Evolutionary conservation across 2,797 vertebrate species (phyloP), one percentile per base, ranked within the genome.

Genomic region (Pangasius sanitwongsei): DNA sequence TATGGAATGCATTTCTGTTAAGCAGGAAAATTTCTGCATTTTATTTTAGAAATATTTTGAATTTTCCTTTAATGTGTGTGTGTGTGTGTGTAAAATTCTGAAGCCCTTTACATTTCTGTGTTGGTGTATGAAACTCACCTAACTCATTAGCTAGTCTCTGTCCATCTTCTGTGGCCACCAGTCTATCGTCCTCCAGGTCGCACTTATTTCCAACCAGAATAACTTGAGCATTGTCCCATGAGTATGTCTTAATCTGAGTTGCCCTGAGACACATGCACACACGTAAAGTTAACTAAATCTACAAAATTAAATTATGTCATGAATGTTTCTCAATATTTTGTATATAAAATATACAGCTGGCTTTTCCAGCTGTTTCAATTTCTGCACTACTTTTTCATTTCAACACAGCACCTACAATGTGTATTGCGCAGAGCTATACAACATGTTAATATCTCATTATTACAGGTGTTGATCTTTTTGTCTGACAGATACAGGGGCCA

Each of bases 181-280:
- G 95, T 25, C 97, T 94, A 81, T 98, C 97, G 0, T 98, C 98
- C 63, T 98, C 97, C 93, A 98, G 87, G 93, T 98, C 98, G 91
- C 97, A 96, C 89, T 98, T 98, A 92, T 98, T 98, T 7, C 97
- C 98, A 2, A 98, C 96, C 59, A 98, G 94, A 83, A 97, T 96
- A 9, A 98, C 97, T 91, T 98, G 97, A 86, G 98, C 96, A 0
- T 97, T 98, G 92, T 98, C 98, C 97, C 97, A 98, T 0, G 98
- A 98, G 92, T 98, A 98, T 0, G 97, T 98, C 94, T 98, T 98
- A 93, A 98, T 98, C 94, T 98, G 98, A 0, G 98, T 98, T 12
- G 97, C 97, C 98, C 97, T 98, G 91, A 61, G 65, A 86, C 55
- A 85, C 7, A 84, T 28, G 34, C 15, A 86, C 23, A 28, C 18